phyloP scores from a whole-genome alignment of 1,140 invertebrate genomes.

The Eupristina koningsbergeri region DNA sequence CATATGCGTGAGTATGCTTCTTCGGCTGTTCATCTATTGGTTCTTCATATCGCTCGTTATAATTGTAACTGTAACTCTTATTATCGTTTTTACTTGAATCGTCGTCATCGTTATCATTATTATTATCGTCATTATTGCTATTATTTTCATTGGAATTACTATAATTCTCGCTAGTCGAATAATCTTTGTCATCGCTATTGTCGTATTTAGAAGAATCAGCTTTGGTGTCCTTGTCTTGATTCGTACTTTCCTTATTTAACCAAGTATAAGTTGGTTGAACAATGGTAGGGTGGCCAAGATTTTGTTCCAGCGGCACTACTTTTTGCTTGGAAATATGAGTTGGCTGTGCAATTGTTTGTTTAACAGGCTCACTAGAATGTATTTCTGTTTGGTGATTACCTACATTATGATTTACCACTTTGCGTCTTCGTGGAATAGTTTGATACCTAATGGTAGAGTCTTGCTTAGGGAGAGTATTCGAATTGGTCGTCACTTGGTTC shows the following conservation, averaged over 20 bases:
- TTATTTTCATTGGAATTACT: neutral
- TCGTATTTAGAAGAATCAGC: neutral
- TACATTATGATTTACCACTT: neutral
- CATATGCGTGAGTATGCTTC: neutral
- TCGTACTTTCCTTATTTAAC: neutral
- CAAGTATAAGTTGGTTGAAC: constrained; percentile 7
- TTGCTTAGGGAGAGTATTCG: neutral
- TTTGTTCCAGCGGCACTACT: constrained; percentile 11
- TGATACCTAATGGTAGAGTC: neutral
- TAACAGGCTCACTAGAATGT: neutral
- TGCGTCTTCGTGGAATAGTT: neutral
- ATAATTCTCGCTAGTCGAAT: neutral
- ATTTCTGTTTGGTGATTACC: neutral
- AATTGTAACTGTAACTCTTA: constrained; percentile 22
- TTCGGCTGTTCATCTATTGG: neutral
- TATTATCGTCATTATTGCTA: neutral
- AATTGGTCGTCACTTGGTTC: neutral
- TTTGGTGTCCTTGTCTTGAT: neutral
- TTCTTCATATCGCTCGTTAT: constrained; percentile 24
- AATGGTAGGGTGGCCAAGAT: neutral
- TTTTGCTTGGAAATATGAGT: neutral
- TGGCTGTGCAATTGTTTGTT: neutral
- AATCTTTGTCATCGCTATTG: neutral
- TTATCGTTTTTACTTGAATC: neutral
- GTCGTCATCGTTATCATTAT: neutral